Evolutionary conservation across 2,888 invertebrate genomes (phyloP), one percentile per base, ranked within the genome.

Genomic region (Neria commutata): DNA sequence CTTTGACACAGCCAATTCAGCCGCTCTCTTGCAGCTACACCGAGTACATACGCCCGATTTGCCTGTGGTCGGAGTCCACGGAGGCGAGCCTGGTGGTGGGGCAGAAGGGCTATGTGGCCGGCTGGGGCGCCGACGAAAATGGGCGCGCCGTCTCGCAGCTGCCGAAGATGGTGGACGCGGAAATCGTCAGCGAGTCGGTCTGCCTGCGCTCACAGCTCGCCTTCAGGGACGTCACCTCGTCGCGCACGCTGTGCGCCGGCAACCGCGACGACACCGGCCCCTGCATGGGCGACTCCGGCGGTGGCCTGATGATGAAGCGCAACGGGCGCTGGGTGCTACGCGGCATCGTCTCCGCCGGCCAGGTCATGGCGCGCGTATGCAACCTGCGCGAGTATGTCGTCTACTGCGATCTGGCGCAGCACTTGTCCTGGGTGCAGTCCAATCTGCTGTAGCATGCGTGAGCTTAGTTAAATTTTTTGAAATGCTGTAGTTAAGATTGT

Each of bases 321-420:
- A 73, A 78, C 33, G 76, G 76, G 10, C 71, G 73, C 45, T 85
- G 84, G 83, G 69, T 73, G 56, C 66, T 85, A 33, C 76, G 84
- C 29, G 85, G 85, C 6, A 75, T 84, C n/a, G 83, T 85, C 2
- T 85, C 85, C 0, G 80, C 83, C 11, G 82, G 84, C 0, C 68
- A 83, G 3, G 60, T 65, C 5, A 65, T 60, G 23, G 54, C 60
- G 19, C 82, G 83, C 49, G 77, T 70, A 46, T 90, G 89, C 69
- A 86, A 89, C 70, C 82, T 88, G 1, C 77, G 83, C 21, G 84
- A 88, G 67, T 90, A 85, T 68, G 81, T 87, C 2, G 84, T 90
- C n/a, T 89, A 88, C 67, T 87, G 86, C 0, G 90, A 90, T 71
- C 76, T 85, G 26, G 86, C 87, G 1, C 83, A 85, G 70, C 86